A percentile compares a stretch with the other conserved stretches of the same genome.
Conservation (phyloP, 1,140 invertebrate genomes). For the Magallana gigas region DNA sequence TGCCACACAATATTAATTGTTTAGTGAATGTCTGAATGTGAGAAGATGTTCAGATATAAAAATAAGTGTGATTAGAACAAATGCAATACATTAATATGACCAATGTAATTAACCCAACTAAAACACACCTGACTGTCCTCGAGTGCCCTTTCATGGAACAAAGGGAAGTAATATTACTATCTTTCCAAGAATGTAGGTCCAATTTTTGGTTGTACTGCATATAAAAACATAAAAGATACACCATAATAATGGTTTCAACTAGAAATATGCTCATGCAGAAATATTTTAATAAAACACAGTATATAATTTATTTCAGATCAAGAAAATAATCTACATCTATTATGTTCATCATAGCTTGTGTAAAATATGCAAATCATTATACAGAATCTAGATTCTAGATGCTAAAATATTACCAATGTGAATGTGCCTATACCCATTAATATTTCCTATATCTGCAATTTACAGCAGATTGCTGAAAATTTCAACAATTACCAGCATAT, state of each 20-base stretch:
- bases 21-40: neutral
- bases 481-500: neutral
- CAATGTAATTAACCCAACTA: neutral
- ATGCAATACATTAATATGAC: neutral
- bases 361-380: too few relatives aligned
- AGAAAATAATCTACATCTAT: too few relatives aligned
- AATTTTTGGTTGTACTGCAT: constrained; percentile 84
- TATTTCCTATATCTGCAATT: neutral
- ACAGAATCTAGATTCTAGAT: too few relatives aligned
- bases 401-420: too few relatives aligned
- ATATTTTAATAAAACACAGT: too few relatives aligned
- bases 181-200: constrained; percentile 88
- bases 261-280: too few relatives aligned
- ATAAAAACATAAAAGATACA: constrained; percentile 5
- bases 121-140: constrained; percentile 51
- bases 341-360: too few relatives aligned
- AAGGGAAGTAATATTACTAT: constrained; percentile 83
- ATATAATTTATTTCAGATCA: too few relatives aligned
- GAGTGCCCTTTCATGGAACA: constrained; percentile 53
- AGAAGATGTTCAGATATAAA: neutral
- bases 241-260: too few relatives aligned
- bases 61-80: neutral
- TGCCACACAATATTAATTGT: too few relatives aligned
- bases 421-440: too few relatives aligned
- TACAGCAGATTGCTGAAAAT: neutral